Evolutionary conservation across 2,888 invertebrate species (phyloP).

Genomic region (Steinernema carpocapsae): DNA sequence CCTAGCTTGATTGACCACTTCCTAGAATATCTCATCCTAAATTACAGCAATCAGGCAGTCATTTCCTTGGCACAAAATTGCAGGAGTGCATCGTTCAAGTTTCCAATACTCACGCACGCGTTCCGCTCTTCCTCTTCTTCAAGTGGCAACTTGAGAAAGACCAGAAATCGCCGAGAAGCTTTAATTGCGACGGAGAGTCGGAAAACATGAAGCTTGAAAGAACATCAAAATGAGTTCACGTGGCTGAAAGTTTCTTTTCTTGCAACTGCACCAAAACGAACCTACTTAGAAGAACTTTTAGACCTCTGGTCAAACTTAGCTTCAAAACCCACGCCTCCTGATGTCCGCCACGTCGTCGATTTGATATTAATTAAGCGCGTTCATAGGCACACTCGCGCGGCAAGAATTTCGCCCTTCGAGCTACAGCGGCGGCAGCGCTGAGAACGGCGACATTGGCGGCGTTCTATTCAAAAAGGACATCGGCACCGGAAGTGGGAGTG

Average conservation of each 20-base stretch:
- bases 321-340: too few relatives aligned
- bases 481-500: conserved; percentile 4
- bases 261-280: neutral
- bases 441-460: conserved; percentile 10
- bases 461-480: conserved; percentile 9
- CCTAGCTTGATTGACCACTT: too few relatives aligned
- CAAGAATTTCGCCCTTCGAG: neutral
- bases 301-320: too few relatives aligned
- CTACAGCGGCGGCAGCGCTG: neutral
- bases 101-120: neutral
- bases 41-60: too few relatives aligned
- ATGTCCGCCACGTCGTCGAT: conserved; percentile 1
- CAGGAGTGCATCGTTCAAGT: too few relatives aligned
- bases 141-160: conserved; percentile 17
- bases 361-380: conserved; percentile 32
- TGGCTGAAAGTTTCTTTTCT: neutral
- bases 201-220: conserved; percentile 5
- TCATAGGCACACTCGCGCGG: neutral
- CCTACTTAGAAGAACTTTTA: conserved; percentile 9
- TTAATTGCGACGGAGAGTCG: neutral
- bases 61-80: too few relatives aligned
- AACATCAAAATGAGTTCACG: neutral
- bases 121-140: neutral
- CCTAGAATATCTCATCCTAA: too few relatives aligned
- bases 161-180: neutral